Evolutionary conservation across 30 jellyfish, hydroid and myxozoan genomes (phyloP).

Genomic region (Aurelia sp.): DNA sequence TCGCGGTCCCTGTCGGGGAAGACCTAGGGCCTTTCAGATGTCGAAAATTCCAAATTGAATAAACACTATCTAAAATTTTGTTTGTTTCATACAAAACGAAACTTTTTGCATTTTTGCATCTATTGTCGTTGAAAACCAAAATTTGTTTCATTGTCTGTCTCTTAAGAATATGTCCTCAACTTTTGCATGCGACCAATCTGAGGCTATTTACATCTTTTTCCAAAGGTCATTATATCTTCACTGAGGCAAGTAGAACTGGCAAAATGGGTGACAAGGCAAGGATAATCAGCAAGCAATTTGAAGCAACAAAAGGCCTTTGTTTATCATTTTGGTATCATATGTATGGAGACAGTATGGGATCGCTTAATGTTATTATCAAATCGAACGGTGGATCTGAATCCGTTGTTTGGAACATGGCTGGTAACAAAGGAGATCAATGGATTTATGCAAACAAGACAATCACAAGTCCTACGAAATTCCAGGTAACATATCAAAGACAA

Average conservation of each 20-base stretch:
- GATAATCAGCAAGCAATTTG: slow-evolving; percentile 66
- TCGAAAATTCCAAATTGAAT: no score
- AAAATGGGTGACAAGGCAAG: slow-evolving; percentile 70
- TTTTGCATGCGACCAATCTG: no score
- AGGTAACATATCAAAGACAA: slow-evolving; percentile 24
- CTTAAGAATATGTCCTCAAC: no score
- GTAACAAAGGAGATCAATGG: slow-evolving; percentile 85
- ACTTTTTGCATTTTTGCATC: no score
- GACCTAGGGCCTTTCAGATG: no score
- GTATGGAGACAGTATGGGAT: slow-evolving; percentile 82
- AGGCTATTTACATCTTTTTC: neutral
- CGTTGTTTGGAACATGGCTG: slow-evolving; percentile 63
- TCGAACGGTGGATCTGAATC: slow-evolving; percentile 16
- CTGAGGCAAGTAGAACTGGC: slow-evolving; percentile 90
- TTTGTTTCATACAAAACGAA: no score
- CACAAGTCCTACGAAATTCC: slow-evolving; percentile 28
- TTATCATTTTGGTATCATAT: slow-evolving; percentile 83
- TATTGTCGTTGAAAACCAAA: no score
- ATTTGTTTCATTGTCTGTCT: no score
- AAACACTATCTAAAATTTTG: no score
- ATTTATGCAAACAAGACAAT: slow-evolving; percentile 41
- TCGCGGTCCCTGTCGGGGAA: no score
- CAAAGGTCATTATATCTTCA: slow-evolving; percentile 73
- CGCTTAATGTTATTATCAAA: slow-evolving; percentile 46
- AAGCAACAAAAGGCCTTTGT: slow-evolving; percentile 57